Evolutionary conservation across 2,888 invertebrate genomes (phyloP), one percentile per base, ranked within the genome.

Genomic region (Silvanus unidentatus): DNA sequence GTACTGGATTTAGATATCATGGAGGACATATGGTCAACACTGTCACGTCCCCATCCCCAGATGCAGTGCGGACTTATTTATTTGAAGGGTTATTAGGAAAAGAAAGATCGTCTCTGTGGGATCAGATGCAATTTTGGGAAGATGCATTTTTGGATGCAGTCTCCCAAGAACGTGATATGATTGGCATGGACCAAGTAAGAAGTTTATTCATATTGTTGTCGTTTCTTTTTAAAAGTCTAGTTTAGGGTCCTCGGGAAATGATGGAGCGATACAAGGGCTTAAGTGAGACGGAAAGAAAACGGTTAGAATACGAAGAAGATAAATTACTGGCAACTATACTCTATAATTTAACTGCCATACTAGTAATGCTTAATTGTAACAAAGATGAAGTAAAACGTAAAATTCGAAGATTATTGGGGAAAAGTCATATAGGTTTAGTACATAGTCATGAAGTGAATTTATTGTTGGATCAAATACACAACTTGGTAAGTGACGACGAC

Each of bases 51-150:
- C 88, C 89, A 0, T 94, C 92, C 43, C 93, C 94, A 0, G 95
- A 95, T 55, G 84, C 87, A 15, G 84, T 88, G 1, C 77, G 95
- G 52, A 91, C 90, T 0, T 97, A 97, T 67, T 75, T 97, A 6
- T 97, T 92, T 68, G 95, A 97, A 73, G 93, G 94, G 63, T 73
- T 84, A 42, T 71, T 84, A 53, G 82, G 84, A 63, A 92, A 92
- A 70, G 91, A 92, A 52, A 73, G 95, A 54, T 86, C 90, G 1
- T 80, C 82, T 44, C 73, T 99, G 22, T 99, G 98, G 98, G 97
- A 98, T 72, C 95, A 98, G 76, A 93, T 95, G 90, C 94, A 95
- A 66, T 99, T 99, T 73, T 99, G 99, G 99, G 99, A 99, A 70
- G 98, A 99, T 69, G 90, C 95, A 0, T 99, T 99, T 68, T 75